phyloP scores from a whole-genome alignment of 64 coral and sea anemone species.

The Stichodactyla helianthus region DNA sequence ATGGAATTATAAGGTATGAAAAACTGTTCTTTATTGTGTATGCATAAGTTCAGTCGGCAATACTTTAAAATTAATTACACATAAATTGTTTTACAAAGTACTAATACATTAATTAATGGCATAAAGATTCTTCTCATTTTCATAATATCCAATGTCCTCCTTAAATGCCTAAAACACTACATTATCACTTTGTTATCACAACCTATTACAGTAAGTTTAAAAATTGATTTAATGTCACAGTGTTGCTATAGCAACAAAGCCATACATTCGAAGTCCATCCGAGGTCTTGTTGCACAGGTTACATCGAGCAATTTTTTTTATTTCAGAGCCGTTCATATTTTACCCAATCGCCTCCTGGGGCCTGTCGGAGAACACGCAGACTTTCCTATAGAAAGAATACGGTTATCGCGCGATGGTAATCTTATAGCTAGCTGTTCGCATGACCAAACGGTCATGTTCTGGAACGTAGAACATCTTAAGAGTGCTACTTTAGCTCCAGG shows the following conservation, averaged over 20 bases:
- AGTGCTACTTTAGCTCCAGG: constrained; percentile 29
- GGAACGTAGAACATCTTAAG: constrained; percentile 76
- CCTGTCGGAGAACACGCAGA: constrained; percentile 86
- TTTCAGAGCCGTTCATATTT: constrained; percentile 80
- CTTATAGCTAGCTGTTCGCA: constrained; percentile 82
- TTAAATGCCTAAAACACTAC: not conserved
- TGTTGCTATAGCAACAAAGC: not conserved
- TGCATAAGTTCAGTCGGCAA: not conserved
- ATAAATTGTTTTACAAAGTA: not conserved
- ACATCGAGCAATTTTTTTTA: not conserved
- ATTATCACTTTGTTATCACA: not conserved
- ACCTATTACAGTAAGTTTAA: not conserved
- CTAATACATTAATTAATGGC: not conserved
- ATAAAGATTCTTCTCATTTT: not conserved
- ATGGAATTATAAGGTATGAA: constrained; percentile 59
- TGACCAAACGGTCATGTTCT: constrained; percentile 86
- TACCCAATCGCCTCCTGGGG: constrained; percentile 75
- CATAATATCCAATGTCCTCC: not conserved
- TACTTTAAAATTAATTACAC: not conserved
- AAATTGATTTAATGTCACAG: not conserved
- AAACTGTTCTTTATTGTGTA: not conserved
- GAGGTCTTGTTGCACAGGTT: not conserved
- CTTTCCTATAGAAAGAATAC: constrained; percentile 89
- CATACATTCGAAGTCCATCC: not conserved
- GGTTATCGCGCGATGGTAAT: constrained; percentile 61